Conservation (phyloP, 2,888 invertebrate genomes). For the Schrankia costaestrigalis region DNA sequence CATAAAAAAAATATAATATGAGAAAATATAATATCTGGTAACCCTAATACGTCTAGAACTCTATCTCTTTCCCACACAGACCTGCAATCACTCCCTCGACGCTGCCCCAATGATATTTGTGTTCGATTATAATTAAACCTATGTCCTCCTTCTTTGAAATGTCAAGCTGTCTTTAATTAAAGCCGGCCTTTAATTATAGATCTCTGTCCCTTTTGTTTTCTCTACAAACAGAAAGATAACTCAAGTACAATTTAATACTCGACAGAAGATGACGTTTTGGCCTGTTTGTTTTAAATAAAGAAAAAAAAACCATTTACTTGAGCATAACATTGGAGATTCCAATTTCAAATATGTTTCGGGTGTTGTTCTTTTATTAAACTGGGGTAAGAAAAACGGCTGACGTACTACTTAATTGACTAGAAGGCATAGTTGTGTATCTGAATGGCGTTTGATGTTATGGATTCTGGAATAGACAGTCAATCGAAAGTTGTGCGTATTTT, state of each 20-base stretch:
- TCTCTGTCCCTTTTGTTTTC: conserved; percentile 52
- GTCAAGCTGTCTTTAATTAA: conserved; percentile 79
- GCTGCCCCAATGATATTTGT: conserved; percentile 80
- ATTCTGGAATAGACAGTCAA: too few relatives aligned
- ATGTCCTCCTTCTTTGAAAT: conserved; percentile 79
- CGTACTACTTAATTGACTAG: too few relatives aligned
- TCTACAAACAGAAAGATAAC: conserved; percentile 37
- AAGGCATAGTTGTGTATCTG: too few relatives aligned
- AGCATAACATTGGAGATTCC: too few relatives aligned
- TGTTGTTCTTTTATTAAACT: too few relatives aligned
- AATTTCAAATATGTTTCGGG: too few relatives aligned
- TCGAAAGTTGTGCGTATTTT: too few relatives aligned
- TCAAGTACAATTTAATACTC: conserved; percentile 26
- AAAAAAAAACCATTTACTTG: too few relatives aligned
- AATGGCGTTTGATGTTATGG: too few relatives aligned
- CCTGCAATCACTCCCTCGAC: conserved; percentile 60
- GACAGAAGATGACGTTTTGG: conserved; percentile 23
- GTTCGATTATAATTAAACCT: conserved; percentile 58
- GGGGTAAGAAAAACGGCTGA: too few relatives aligned
- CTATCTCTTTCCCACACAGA: conserved; percentile 40
- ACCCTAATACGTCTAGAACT: conserved; percentile 21
- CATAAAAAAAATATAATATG: too few relatives aligned
- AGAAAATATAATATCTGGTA: background rate
- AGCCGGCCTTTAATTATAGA: conserved; percentile 60
- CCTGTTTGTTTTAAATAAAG: conserved; percentile 22